Base-by-base conservation (phyloP, 2,113 vertebrate genomes). In the Cochlearius cochlearius region DNA sequence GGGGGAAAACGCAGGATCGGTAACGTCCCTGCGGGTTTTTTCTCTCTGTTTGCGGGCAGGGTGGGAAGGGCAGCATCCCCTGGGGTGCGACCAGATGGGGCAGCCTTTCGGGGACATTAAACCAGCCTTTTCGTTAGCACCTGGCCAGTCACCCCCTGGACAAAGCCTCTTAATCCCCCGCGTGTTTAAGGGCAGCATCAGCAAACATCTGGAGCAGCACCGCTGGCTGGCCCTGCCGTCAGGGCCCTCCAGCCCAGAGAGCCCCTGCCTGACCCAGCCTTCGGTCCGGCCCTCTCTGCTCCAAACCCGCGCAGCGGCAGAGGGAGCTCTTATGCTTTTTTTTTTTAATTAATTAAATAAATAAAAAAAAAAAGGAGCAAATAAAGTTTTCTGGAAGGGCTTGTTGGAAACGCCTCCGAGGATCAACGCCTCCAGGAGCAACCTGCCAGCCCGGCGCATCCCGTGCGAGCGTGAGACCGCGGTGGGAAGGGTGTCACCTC, bases 211-310 rank as follows among this genome's bases (percentile, higher is more conserved):
- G 94, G 86, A 86, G 67, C 39, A 5, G 41, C 79, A 38, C n/a
- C 2, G 3, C 68, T 41, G 63, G 21, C 58, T 69, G 85, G 2
- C 12, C 45, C 38, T 18, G 53, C 47, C 2, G 2, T 13, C 0
- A 4, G 21, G 2, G n/a, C 20, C 30, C 47, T 53, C 27, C 86
- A 30, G 39, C 27, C 27, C 16, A 10, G 39, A 1, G 21, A 7
- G 34, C 19, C 53, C 1, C 53, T 1, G 29, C 3, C 1, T 0
- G 18, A 16, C 0, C 1, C n/a, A 14, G 32, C 0, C 20, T 20
- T 3, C 2, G 10, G 14, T 5, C 78, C 20, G 1, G 11, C 36
- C 66, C 17, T 41, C 25, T 27, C n/a, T 30, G 3, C 0, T 9
- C 22, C 5, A 0, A 49, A 4, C 13, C n/a, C 18, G 1, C 7